A percentile compares a stretch with the other conserved stretches of the same genome.
Conservation (phyloP, 2,797 vertebrate species). For the Dermochelys coriacea region DNA sequence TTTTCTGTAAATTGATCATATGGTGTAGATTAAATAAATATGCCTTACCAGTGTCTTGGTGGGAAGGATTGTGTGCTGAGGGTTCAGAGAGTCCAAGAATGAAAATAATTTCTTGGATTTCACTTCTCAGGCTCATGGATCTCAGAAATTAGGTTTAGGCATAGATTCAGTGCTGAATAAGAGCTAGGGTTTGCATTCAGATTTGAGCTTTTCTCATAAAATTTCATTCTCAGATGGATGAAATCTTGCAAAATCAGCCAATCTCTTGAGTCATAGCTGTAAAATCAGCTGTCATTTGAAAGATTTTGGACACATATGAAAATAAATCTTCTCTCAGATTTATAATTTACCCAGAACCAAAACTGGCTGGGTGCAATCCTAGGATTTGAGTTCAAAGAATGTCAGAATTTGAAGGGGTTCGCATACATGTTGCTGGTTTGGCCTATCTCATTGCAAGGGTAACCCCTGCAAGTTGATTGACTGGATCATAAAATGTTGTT, state of each 20-base stretch:
- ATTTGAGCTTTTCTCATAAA: background rate
- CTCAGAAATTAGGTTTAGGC: background rate
- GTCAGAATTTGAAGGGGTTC: background rate
- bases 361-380: background rate
- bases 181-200: background rate
- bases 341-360: background rate
- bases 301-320: too few species aligned
- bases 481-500: background rate
- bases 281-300: background rate
- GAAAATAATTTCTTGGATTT: background rate
- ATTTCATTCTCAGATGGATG: background rate
- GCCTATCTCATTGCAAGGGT: background rate
- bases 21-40: background rate
- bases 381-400: background rate
- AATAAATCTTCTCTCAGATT: too few species aligned
- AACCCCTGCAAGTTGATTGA: background rate
- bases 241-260: background rate
- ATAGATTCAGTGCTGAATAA: background rate
- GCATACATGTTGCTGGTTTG: background rate
- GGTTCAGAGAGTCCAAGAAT: background rate
- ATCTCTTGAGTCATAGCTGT: background rate
- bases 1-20: background rate
- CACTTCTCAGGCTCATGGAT: background rate
- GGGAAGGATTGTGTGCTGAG: background rate
- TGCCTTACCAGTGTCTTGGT: background rate